A percentile compares a stretch with the other conserved stretches of the same genome.
These are phyloP conservation scores for Dicyrtomina minuta DNA, from an alignment of 2,888 invertebrate species.

Conservation along the genomic window DNA sequence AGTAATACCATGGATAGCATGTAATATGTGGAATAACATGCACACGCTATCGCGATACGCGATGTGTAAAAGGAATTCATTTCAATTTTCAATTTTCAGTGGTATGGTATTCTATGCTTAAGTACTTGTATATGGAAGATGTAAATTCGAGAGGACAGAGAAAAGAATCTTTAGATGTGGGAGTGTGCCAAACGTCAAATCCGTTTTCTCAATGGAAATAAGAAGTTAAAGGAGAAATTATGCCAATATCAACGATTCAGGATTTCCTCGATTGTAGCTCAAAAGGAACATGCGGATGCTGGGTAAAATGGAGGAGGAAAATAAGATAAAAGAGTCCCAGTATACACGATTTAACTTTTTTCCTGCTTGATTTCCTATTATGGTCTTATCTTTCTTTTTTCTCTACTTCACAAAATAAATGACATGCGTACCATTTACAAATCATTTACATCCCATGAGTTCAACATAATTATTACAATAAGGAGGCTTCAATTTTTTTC, in stretches of 20 bases:
- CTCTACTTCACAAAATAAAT: too few species aligned
- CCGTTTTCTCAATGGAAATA: conserved; percentile 38
- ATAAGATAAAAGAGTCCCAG: conserved; percentile 46
- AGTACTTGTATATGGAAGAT: background rate
- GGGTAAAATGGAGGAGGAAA: conserved; percentile 44
- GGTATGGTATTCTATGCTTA: too few species aligned
- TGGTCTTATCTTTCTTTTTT: too few species aligned
- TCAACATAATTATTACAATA: too few species aligned
- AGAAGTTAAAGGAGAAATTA: conserved; percentile 50
- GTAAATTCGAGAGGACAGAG: conserved; percentile 14
- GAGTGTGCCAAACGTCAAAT: conserved; percentile 48
- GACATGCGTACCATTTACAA: too few species aligned
- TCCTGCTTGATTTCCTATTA: conserved; percentile 46
- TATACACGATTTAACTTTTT: conserved; percentile 43
- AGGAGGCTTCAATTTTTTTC: too few species aligned
- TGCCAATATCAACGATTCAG: conserved; percentile 52
- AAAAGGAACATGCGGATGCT: conserved; percentile 47
- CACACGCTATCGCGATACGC: too few species aligned
- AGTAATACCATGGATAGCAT: too few species aligned
- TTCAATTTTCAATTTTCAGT: too few species aligned
- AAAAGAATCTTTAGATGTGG: conserved; percentile 33
- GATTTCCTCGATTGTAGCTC: conserved; percentile 52
- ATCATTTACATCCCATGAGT: too few species aligned
- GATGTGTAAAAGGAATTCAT: too few species aligned
- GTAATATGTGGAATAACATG: too few species aligned